Conservation (phyloP, 2,888 invertebrate species). For the Drosophila sordidula region DNA sequence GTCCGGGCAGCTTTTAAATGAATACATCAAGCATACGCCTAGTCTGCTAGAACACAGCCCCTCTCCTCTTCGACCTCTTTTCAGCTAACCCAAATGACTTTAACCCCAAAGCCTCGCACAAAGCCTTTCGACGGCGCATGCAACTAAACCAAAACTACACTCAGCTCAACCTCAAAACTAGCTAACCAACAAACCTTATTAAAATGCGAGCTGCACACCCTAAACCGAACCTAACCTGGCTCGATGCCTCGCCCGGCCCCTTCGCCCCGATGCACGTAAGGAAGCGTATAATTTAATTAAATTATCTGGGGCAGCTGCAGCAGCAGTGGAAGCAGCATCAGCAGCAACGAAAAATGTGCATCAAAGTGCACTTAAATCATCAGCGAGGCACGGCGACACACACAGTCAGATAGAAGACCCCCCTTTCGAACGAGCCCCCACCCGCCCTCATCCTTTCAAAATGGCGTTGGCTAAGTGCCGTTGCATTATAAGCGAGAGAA, state of each 20-base stretch:
- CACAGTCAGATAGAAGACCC: conserved; percentile 46
- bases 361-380: conserved; percentile 81
- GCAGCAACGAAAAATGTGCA: conserved; percentile 79
- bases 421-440: conserved; percentile 20
- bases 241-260: conserved; percentile 10
- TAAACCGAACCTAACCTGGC: conserved; percentile 33
- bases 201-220: conserved; percentile 65
- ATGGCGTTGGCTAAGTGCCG: conserved; percentile 78
- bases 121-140: conserved; percentile 59
- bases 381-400: conserved; percentile 80
- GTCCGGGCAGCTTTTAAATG: conserved; percentile 15
- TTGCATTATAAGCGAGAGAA: conserved; percentile 58
- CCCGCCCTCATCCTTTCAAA: conserved; percentile 29
- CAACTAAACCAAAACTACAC: conserved; percentile 76
- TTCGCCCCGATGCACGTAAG: conserved; percentile 59
- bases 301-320: conserved; percentile 75
- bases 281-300: conserved; percentile 81
- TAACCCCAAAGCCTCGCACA: conserved; percentile 53
- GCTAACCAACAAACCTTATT: conserved; percentile 80
- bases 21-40: conserved; percentile 19
- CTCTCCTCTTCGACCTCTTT: conserved; percentile 32
- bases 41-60: conserved; percentile 2
- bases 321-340: conserved; percentile 44
- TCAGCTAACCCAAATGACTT: conserved; percentile 47
- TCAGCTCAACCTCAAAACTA: conserved; percentile 79